Percentiles rank a stretch among this genome's conserved stretches.
Evolutionary conservation across 2,113 vertebrate species (phyloP).

Genomic region (Danionella cerebrum): DNA sequence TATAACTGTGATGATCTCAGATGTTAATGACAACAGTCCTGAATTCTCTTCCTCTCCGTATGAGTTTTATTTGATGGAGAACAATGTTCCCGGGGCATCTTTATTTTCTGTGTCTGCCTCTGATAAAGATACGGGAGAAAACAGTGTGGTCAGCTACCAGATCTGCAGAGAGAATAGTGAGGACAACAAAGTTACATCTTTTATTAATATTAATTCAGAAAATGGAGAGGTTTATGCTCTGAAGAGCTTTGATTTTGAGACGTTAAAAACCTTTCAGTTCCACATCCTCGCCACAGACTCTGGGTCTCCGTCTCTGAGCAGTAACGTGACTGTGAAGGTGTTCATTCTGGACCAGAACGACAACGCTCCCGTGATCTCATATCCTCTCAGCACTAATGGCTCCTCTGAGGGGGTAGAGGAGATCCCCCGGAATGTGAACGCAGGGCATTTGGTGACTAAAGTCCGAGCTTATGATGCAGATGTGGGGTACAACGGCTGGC

Average conservation of each 20-base stretch:
- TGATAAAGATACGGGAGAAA: conserved; percentile 50
- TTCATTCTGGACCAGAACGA: conserved; percentile 49
- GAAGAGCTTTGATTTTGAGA: conserved; percentile 54
- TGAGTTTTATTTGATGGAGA: conserved; percentile 48
- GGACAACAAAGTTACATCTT: conserved; percentile 7
- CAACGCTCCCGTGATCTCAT: conserved; percentile 46
- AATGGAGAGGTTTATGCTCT: conserved; percentile 47
- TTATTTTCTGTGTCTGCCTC: conserved; percentile 53
- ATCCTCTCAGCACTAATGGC: conserved; percentile 30
- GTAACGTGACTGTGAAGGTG: conserved; percentile 41
- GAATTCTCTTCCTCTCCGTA: conserved; percentile 36
- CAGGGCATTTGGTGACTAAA: conserved; percentile 42
- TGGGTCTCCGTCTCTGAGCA: conserved; percentile 36
- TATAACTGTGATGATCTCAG: conserved; percentile 52
- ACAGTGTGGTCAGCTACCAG: conserved; percentile 49
- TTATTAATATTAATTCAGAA: conserved; percentile 54
- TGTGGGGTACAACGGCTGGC: conserved; percentile 43
- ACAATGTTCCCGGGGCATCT: conserved; percentile 35
- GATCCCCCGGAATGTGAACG: conserved; percentile 36
- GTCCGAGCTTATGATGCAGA: conserved; percentile 43
- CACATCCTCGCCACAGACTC: conserved; percentile 34
- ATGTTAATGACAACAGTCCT: conserved; percentile 61
- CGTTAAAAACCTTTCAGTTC: conserved; percentile 44
- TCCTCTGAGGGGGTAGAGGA: conserved; percentile 36
- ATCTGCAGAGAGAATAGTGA: conserved; percentile 42